These are phyloP conservation scores for Thryonomys swinderianus DNA, from an alignment of 2,113 vertebrate species.

Conservation along the genomic window DNA sequence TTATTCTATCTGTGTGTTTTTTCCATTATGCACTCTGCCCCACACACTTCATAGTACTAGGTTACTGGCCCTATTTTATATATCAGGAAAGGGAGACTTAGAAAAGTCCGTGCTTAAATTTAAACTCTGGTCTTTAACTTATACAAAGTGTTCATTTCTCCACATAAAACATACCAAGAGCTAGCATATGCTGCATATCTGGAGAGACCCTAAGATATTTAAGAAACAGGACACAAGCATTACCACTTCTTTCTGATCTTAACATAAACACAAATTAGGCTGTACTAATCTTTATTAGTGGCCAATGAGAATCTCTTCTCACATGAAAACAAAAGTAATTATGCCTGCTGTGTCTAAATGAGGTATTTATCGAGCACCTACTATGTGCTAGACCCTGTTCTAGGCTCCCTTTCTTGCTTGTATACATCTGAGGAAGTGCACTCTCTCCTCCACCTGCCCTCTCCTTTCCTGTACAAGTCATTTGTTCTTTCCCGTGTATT, in stretches of 20 bases:
- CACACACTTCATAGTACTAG: not conserved
- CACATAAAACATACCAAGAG: not conserved
- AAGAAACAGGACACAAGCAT: not conserved
- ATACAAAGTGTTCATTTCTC: not conserved
- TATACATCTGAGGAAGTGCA: not conserved
- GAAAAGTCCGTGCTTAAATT: not conserved
- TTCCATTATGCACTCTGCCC: not conserved
- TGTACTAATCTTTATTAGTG: not conserved
- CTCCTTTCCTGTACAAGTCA: not conserved
- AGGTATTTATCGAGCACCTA: not conserved
- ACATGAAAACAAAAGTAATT: not conserved
- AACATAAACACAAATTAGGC: not conserved
- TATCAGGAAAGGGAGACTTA: not conserved
- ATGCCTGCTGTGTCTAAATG: not conserved
- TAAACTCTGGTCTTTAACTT: not conserved
- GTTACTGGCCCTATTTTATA: not conserved
- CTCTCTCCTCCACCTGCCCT: not conserved
- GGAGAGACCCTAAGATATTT: not conserved
- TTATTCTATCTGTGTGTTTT: not conserved
- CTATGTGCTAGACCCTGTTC: not conserved
- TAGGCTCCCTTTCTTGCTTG: not conserved
- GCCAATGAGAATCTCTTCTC: not conserved
- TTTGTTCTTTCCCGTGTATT: conserved; percentile 31
- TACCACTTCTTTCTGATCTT: not conserved
- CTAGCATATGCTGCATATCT: not conserved